Evolutionary conservation across 1,140 invertebrate genomes (phyloP), one percentile per base, ranked within the genome.

Genomic region (Helicoverpa zea): DNA sequence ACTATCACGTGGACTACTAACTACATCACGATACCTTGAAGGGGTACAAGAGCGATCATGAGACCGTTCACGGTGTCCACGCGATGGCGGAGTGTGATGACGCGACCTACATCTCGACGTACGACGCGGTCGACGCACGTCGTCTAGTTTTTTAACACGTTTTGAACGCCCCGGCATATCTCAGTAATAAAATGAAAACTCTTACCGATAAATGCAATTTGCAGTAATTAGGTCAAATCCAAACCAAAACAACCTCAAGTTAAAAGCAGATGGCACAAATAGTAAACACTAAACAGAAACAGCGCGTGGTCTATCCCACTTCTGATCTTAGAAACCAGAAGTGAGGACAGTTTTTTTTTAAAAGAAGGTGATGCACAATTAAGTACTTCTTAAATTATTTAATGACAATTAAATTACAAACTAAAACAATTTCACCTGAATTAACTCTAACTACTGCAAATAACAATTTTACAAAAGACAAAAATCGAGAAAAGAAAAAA

Each of bases 191-290:
- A 29, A 59, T 23, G 13, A 30, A 52, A 29, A 14, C 16, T n/a
- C 61, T 63, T 30, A 63, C 61, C 70, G 52, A 54, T 29, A 73
- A 18, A 30, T 52, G 23, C 51, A 10, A 18, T 13, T 73, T 54
- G 70, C 70, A 73, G 70, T 54, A 73, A 73, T 73, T 54, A 54
- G 70, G 43, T 73, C 7, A 73, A 56, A 73, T 73, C 13, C 52
- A 73, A 56, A 56, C 70, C 29, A 23, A 29, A 10, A 16, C n/a
- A 2, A 49, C 35, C 16, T 70, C 51, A 49, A 18, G 5, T 70
- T 70, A 70, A 70, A 70, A 70, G 35, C 10, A 49, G 35, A 70
- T 70, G 66, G 66, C 43, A 51, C 66, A 70, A 70, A 47, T 43
- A 51, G 66, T n/a, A n/a, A n/a, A n/a, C 43, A 70, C 66, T 49